Percentiles rank a stretch among this genome's conserved stretches.
phyloP scores from a whole-genome alignment of 2,797 vertebrate species.

The Acanthurus leucopareius region DNA sequence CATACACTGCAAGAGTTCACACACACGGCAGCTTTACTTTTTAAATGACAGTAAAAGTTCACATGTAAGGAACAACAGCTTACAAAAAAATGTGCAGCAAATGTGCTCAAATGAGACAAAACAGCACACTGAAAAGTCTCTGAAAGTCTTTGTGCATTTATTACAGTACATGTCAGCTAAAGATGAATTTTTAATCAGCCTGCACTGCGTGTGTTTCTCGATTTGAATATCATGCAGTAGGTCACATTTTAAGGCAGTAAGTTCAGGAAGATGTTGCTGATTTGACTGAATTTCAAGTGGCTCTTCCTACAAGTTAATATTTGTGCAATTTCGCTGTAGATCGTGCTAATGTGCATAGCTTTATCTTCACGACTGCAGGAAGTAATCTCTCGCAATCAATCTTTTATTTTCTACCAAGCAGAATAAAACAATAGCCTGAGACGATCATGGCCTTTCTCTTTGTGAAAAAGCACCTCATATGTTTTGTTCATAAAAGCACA shows the following conservation, averaged over 20 bases:
- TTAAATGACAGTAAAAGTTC: not conserved
- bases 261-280: not conserved
- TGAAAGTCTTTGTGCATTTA: not conserved
- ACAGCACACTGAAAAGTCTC: not conserved
- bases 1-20: not conserved
- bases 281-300: not conserved
- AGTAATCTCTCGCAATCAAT: not conserved
- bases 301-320: not conserved
- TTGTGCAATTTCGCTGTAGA: not conserved
- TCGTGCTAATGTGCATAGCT: not conserved
- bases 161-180: not conserved
- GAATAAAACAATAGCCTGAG: not conserved
- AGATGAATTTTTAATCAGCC: slow-evolving; percentile 21
- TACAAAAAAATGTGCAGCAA: slow-evolving; percentile 10
- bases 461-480: not conserved
- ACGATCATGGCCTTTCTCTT: not conserved
- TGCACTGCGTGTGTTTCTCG: not conserved
- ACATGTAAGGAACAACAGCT: slow-evolving; percentile 3
- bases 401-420: not conserved
- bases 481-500: slow-evolving; percentile 9
- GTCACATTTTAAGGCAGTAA: not conserved
- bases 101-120: slow-evolving; percentile 9
- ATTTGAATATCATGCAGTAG: not conserved
- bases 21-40: not conserved
- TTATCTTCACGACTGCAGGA: not conserved